These are phyloP conservation scores for Bungarus multicinctus DNA, from an alignment of 2,113 vertebrate species.

Conservation along the genomic window DNA sequence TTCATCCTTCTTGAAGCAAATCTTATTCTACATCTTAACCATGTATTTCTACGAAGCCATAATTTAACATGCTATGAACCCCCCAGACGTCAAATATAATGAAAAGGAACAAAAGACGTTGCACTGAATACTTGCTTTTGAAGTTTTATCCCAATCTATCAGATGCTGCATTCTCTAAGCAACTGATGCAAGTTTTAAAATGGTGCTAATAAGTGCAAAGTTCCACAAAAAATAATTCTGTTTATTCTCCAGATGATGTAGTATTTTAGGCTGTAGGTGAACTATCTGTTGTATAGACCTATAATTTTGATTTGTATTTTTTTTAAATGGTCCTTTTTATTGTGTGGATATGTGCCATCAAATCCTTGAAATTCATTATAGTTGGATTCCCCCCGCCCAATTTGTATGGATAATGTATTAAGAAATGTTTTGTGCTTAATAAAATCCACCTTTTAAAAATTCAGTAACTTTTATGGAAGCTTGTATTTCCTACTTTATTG, in stretches of 20 bases:
- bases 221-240: conserved; percentile 69
- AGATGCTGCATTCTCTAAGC: conserved; percentile 66
- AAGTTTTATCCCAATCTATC: conserved; percentile 78
- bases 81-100: conserved; percentile 69
- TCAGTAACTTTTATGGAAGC: conserved; percentile 30
- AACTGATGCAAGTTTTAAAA: conserved; percentile 77
- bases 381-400: conserved; percentile 54
- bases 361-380: conserved; percentile 77
- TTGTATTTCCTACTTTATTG: conserved; percentile 4
- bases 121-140: conserved; percentile 75
- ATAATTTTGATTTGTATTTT: conserved; percentile 74
- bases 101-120: conserved; percentile 70
- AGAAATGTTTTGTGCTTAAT: conserved; percentile 78
- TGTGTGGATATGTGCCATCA: conserved; percentile 74
- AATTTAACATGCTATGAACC: conserved; percentile 76
- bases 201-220: conserved; percentile 84
- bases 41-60: conserved; percentile 74
- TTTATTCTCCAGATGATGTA: conserved; percentile 72
- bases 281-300: conserved; percentile 72
- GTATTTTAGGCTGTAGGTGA: conserved; percentile 74
- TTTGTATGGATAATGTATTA: conserved; percentile 82
- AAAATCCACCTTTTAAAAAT: conserved; percentile 77
- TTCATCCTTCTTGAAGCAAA: conserved; percentile 59
- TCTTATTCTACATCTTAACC: conserved; percentile 66
- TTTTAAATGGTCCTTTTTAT: conserved; percentile 70